These are phyloP conservation scores for Idaea aversata DNA, from an alignment of 2,888 invertebrate genomes.

Conservation along the genomic window DNA sequence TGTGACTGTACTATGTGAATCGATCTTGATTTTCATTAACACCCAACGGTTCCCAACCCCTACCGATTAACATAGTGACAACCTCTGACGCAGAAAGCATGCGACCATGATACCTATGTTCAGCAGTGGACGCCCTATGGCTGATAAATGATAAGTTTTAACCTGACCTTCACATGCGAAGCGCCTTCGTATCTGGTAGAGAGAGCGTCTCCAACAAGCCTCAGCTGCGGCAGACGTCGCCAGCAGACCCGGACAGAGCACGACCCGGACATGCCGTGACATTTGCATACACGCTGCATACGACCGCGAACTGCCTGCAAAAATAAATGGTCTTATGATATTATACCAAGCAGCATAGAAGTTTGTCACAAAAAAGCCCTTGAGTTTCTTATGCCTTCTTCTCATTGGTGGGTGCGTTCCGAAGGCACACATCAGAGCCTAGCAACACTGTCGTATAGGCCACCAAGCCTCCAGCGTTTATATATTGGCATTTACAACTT, in stretches of 20 bases:
- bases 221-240: conserved; percentile 89
- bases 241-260: conserved; percentile 95
- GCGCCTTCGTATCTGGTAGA: conserved; percentile 93
- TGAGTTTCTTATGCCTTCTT: no score
- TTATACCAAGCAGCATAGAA: background rate
- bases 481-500: no score
- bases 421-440: no score
- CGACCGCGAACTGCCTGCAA: conserved; percentile 84
- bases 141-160: background rate
- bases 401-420: no score
- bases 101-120: background rate
- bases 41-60: no score
- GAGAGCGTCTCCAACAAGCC: conserved; percentile 88
- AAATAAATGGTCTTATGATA: background rate
- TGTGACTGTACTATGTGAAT: no score
- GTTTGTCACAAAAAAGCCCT: no score
- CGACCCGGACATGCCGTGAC: conserved; percentile 96
- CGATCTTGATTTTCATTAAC: no score
- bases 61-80: no score
- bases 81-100: background rate
- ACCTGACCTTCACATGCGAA: conserved; percentile 85
- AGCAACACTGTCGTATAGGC: no score
- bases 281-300: conserved; percentile 94
- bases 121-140: background rate
- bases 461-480: no score